phyloP scores from a whole-genome alignment of 64 coral and sea anemone genomes.

The Acropora tenuis region DNA sequence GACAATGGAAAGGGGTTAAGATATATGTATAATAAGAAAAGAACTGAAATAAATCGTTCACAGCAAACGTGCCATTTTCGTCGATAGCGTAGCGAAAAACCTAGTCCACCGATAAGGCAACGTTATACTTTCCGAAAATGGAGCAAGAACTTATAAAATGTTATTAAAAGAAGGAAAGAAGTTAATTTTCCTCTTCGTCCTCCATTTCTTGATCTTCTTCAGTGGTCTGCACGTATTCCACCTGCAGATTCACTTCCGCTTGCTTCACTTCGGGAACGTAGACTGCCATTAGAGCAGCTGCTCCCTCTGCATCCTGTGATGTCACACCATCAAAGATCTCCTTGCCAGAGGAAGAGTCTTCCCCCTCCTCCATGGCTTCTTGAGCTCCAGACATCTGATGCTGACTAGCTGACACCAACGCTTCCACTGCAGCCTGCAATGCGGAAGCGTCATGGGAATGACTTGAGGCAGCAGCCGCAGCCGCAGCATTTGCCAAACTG shows the following conservation, averaged over 20 bases:
- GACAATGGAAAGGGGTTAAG: no score
- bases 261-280: conserved; percentile 77
- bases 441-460: conserved; percentile 78
- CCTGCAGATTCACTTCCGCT: conserved; percentile 52
- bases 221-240: conserved; percentile 73
- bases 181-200: conserved; percentile 51
- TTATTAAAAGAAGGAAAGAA: background rate
- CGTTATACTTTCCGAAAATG: background rate
- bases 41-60: no score
- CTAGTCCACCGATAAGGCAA: background rate
- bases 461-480: conserved; percentile 50
- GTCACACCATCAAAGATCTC: conserved; percentile 82
- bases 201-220: conserved; percentile 59
- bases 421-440: conserved; percentile 90
- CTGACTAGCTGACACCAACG: conserved; percentile 91
- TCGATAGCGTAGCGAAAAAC: no score
- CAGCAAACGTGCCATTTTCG: no score
- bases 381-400: conserved; percentile 84
- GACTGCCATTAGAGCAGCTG: conserved; percentile 75
- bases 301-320: conserved; percentile 58
- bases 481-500: conserved; percentile 45
- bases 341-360: conserved; percentile 65
- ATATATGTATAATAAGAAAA: no score
- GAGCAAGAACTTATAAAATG: background rate
- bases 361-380: conserved; percentile 62